Conservation (phyloP, 2,888 invertebrate genomes). For the Pandemis corylana region DNA sequence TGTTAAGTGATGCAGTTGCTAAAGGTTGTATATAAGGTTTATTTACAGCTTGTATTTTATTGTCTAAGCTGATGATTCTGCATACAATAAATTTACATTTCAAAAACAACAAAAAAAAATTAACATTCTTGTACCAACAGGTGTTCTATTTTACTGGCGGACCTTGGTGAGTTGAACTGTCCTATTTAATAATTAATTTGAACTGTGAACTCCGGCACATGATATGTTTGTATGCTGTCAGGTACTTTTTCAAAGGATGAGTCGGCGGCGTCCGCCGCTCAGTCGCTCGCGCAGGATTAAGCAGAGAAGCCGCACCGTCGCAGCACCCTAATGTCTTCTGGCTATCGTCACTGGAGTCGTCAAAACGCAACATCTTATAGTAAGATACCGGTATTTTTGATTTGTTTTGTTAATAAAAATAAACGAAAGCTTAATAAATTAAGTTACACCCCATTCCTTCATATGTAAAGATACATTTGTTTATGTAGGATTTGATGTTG, state of each 20-base stretch:
- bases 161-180: constrained; percentile 73
- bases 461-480: constrained; percentile 62
- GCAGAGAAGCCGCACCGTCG: constrained; percentile 11
- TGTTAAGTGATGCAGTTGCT: constrained; percentile 63
- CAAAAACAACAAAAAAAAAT: constrained; percentile 60
- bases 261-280: constrained; percentile 22
- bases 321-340: neutral
- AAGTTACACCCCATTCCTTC: constrained; percentile 45
- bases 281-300: constrained; percentile 20
- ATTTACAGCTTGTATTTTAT: constrained; percentile 76
- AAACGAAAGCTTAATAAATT: constrained; percentile 57
- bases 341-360: constrained; percentile 43
- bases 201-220: constrained; percentile 52
- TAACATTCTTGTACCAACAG: constrained; percentile 59
- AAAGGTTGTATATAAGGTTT: constrained; percentile 80
- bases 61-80: constrained; percentile 67
- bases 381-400: constrained; percentile 81
- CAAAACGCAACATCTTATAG: constrained; percentile 73
- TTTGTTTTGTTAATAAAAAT: constrained; percentile 78
- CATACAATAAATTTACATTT: constrained; percentile 73
- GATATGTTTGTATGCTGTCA: constrained; percentile 58
- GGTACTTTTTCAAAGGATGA: constrained; percentile 61
- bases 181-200: constrained; percentile 57
- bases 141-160: constrained; percentile 51
- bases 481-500: constrained; percentile 52